Evolutionary conservation across 2,888 invertebrate genomes (phyloP).

Genomic region (Drosophila quasianomalipes): DNA sequence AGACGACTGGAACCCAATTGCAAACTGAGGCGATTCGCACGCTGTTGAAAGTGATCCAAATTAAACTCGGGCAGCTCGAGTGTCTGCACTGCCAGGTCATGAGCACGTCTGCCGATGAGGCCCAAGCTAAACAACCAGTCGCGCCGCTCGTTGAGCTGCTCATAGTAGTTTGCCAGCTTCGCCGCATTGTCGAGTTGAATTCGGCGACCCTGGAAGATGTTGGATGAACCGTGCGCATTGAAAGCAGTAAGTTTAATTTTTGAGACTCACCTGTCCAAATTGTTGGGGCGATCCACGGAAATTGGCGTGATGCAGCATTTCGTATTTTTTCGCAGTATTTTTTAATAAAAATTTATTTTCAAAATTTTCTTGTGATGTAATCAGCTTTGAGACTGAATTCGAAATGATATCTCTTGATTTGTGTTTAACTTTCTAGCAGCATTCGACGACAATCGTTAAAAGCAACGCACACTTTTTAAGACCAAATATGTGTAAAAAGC

Average conservation of each 20-base stretch:
- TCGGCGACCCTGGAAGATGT: not conserved
- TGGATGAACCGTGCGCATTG: not conserved
- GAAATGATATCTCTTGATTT: not conserved
- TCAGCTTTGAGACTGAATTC: not conserved
- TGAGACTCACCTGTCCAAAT: not conserved
- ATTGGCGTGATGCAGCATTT: constrained; percentile 4
- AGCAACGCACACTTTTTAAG: constrained; percentile 15
- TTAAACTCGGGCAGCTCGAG: constrained; percentile 7
- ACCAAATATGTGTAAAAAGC: too few species aligned
- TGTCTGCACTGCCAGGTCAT: constrained; percentile 20
- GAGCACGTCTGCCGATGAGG: constrained; percentile 1
- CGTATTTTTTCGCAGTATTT: not conserved
- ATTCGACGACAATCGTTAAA: not conserved
- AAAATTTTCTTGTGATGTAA: not conserved
- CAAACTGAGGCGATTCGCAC: not conserved
- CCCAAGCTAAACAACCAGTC: constrained; percentile 27
- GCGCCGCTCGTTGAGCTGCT: not conserved
- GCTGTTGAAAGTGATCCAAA: constrained; percentile 4
- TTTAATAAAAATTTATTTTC: not conserved
- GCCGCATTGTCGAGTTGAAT: not conserved
- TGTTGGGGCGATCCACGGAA: not conserved
- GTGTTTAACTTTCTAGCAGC: not conserved
- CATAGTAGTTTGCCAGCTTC: not conserved
- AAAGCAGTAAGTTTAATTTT: not conserved
- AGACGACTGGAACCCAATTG: constrained; percentile 2